Conservation (phyloP, 1,140 invertebrate genomes). For the Sycophaga agraensis region DNA sequence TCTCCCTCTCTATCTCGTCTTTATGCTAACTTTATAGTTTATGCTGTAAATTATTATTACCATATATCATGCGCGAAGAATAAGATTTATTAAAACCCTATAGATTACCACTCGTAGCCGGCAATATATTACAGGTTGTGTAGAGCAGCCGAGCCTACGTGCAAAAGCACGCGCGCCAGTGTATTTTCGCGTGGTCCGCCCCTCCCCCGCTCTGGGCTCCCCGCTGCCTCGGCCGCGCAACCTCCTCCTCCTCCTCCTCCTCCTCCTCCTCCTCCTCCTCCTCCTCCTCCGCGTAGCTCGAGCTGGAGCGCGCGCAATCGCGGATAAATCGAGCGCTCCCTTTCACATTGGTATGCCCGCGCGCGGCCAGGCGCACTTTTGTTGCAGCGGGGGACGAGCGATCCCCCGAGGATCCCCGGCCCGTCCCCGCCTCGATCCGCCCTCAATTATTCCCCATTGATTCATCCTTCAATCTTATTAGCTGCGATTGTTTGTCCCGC, state of each 20-base stretch:
- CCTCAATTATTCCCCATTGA: constrained; percentile 21
- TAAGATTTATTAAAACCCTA: constrained; percentile 57
- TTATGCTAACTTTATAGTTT: constrained; percentile 50
- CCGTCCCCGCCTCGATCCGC: not conserved
- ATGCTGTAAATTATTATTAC: constrained; percentile 57
- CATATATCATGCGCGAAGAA: constrained; percentile 53
- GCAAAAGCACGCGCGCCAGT: constrained; percentile 5
- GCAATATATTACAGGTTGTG: constrained; percentile 43
- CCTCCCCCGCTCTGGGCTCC: not conserved
- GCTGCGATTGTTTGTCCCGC: constrained; percentile 18
- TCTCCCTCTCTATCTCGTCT: constrained; percentile 28
- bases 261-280: not conserved
- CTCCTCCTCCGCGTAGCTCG: not conserved
- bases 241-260: no score
- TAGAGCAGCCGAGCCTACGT: constrained; percentile 26
- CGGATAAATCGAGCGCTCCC: constrained; percentile 29
- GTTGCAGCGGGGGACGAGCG: constrained; percentile 1
- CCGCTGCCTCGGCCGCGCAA: not conserved
- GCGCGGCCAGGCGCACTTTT: constrained; percentile 16
- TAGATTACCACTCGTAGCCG: constrained; percentile 45
- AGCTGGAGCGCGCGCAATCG: constrained; percentile 4
- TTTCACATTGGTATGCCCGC: constrained; percentile 18
- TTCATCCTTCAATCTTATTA: constrained; percentile 28
- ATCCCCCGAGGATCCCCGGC: no score
- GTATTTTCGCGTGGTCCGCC: constrained; percentile 14